Conservation (phyloP, 2,113 vertebrate genomes). For the Machaerirhynchus nigripectus region DNA sequence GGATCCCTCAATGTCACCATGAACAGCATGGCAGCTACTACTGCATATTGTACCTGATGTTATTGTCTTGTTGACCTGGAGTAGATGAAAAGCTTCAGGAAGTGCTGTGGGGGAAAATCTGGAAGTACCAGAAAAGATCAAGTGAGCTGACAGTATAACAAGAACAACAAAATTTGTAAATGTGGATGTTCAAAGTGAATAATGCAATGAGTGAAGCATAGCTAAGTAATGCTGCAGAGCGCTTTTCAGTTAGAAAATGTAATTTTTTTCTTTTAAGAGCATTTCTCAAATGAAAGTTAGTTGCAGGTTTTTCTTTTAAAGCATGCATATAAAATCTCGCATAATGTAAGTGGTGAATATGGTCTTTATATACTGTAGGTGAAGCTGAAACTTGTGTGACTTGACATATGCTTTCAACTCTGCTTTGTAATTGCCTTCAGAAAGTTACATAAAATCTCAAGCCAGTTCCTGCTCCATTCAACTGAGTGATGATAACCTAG, state of each 20-base stretch:
- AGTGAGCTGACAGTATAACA: neutral
- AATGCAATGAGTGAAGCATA: neutral
- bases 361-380: neutral
- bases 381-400: neutral
- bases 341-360: neutral
- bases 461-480: neutral
- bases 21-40: neutral
- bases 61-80: neutral
- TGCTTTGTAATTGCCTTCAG: neutral
- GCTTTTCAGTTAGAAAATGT: neutral
- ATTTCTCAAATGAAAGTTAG: neutral
- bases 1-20: neutral
- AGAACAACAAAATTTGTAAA: neutral
- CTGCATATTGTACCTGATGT: neutral
- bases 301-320: neutral
- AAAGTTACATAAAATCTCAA: neutral
- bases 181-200: neutral
- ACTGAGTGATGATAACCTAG: neutral
- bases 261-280: neutral
- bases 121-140: neutral
- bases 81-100: neutral
- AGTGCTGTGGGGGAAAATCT: neutral
- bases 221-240: neutral
- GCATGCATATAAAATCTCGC: neutral
- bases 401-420: neutral